phyloP scores from a whole-genome alignment of 2,797 vertebrate genomes.

The Leucoraja ocellata region DNA sequence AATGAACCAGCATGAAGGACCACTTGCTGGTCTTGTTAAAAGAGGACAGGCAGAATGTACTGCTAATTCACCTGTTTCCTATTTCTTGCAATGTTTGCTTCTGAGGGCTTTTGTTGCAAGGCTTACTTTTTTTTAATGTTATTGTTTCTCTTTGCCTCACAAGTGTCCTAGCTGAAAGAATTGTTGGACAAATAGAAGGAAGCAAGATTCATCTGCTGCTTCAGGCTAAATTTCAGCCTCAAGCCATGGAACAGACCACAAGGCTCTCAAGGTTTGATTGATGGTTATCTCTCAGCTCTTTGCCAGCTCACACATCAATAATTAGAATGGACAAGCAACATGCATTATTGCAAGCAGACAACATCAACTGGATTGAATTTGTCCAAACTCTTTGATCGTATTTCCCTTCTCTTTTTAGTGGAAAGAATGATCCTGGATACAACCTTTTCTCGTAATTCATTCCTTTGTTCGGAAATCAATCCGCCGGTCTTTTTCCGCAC shows the following conservation, averaged over 20 bases:
- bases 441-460: not conserved
- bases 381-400: not conserved
- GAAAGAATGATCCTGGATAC: not conserved
- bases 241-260: not conserved
- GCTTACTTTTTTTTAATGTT: not conserved
- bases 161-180: not conserved
- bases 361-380: no score
- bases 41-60: not conserved
- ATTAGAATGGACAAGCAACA: no score
- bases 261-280: not conserved
- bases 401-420: not conserved
- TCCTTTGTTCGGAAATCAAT: not conserved
- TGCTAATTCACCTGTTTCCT: not conserved
- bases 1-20: not conserved
- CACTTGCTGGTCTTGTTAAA: not conserved
- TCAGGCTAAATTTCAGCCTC: not conserved
- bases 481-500: not conserved
- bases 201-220: not conserved
- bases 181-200: not conserved
- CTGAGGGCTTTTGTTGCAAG: not conserved
- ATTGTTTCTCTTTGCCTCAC: not conserved
- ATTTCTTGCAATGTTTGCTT: not conserved
- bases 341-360: no score
- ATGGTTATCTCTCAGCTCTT: no score
- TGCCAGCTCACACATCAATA: no score